Conservation (phyloP, 1,140 invertebrate genomes). For the Drosophila cardini region DNA sequence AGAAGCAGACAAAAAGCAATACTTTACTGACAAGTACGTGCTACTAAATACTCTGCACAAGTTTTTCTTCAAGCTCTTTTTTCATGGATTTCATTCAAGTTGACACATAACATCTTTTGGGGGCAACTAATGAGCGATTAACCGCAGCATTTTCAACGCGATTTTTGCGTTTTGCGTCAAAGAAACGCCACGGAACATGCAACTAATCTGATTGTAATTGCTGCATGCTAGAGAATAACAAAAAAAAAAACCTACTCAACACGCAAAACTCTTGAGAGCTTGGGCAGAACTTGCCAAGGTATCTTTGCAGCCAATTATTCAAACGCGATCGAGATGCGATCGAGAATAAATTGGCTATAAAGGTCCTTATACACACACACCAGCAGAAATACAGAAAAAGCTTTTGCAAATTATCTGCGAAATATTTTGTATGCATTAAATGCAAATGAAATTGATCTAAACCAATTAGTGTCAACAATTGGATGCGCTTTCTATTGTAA, state of each 20-base stretch:
- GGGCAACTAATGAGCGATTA: constrained; percentile 32
- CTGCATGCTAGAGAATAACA: constrained; percentile 62
- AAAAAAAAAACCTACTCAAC: constrained; percentile 33
- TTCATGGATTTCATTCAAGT: not conserved
- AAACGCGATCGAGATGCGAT: constrained; percentile 68
- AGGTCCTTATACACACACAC: constrained; percentile 15
- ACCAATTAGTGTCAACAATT: not conserved
- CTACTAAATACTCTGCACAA: not conserved
- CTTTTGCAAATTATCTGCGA: not conserved
- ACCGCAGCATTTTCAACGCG: constrained; percentile 14
- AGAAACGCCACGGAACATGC: constrained; percentile 51
- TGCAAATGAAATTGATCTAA: not conserved
- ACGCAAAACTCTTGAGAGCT: constrained; percentile 58
- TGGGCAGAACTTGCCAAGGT: constrained; percentile 43
- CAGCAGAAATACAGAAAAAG: not conserved
- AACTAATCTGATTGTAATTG: constrained; percentile 82
- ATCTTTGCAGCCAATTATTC: constrained; percentile 69
- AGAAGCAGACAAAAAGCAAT: constrained; percentile 9
- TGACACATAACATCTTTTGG: constrained; percentile 9
- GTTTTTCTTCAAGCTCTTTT: not conserved
- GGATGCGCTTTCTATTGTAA: too few species aligned
- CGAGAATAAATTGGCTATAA: constrained; percentile 64
- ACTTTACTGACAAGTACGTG: constrained; percentile 6
- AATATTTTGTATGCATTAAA: not conserved
- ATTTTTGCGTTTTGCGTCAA: constrained; percentile 30